Evolutionary conservation across 2,113 vertebrate genomes (phyloP), one percentile per base, ranked within the genome.

Genomic region (Zosterops japonicus): DNA sequence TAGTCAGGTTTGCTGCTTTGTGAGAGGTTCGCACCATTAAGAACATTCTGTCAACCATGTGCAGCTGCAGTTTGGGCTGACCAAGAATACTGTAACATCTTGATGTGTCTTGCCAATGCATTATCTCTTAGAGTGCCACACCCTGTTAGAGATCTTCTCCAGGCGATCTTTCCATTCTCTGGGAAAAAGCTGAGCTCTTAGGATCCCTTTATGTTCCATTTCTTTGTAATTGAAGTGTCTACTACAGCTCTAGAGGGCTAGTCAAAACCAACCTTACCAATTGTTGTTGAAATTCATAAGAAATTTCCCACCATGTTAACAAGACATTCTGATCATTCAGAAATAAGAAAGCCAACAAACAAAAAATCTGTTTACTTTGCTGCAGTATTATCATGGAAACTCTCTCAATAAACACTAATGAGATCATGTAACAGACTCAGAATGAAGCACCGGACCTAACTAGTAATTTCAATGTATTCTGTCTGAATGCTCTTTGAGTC

Each of bases 81-180:
- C 23, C 56, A 76, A 68, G 35, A 55, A 4, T 22, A 29, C 18
- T 8, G 4, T 55, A 57, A 16, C 10, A 17, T 69, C 80, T 82
- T 55, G 39, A 67, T 0, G 0, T 57, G 9, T 50, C 87, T 75
- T 85, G 35, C 47, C 52, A 70, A 15, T 53, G 5, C 0, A 0
- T 74, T 89, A 29, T 80, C 28, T 81, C 39, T 50, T 49, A 20
- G 71, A 75, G 28, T 63, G 44, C 50, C n/a, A 42, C 35, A 77
- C 5, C 22, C 22, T 14, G 25, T 83, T 69, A 83, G 52, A 77
- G 31, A 53, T 57, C 76, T 92, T 89, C 55, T 50, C 16, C 0
- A 3, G 10, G 9, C 41, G 29, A 41, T n/a, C 24, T 57, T 57
- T 50, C 9, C 7, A 20, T 70, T 80, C 27, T 77, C 35, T 52